phyloP scores from a whole-genome alignment of 2,888 invertebrate genomes.

The Drosophila meridionalis region DNA sequence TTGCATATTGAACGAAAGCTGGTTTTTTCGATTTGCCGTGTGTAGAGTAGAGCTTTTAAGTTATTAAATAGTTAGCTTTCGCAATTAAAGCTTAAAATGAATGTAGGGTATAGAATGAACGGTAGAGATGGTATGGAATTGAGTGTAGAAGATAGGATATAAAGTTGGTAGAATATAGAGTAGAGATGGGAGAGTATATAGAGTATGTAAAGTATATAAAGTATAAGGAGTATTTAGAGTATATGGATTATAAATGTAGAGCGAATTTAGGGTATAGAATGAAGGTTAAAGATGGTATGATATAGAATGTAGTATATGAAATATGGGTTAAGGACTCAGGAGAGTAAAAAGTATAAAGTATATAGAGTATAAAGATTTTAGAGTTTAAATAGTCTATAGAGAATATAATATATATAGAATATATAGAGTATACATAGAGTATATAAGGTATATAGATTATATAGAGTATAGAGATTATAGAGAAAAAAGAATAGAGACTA shows the following conservation, averaged over 20 bases:
- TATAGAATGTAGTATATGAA: too few relatives aligned
- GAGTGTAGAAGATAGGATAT: too few relatives aligned
- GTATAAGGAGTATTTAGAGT: neutral
- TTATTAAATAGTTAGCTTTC: neutral
- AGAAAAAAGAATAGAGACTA: neutral
- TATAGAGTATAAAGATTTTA: neutral
- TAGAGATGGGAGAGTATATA: neutral
- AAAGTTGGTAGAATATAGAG: neutral
- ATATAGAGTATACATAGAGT: neutral
- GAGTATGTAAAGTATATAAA: neutral
- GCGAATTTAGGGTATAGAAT: too few relatives aligned
- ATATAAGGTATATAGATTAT: neutral
- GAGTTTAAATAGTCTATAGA: neutral
- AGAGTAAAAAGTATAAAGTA: neutral
- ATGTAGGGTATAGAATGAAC: too few relatives aligned
- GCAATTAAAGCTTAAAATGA: neutral
- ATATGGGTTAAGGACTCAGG: too few relatives aligned
- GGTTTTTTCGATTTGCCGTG: neutral
- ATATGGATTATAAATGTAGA: neutral
- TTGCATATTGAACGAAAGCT: conserved; percentile 12
- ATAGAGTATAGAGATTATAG: neutral
- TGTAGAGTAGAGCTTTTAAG: conserved; percentile 8
- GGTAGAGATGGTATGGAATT: neutral
- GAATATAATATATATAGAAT: neutral
- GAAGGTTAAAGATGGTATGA: too few relatives aligned